Base-by-base conservation (phyloP, 2,888 invertebrate genomes). In the Exephanes ischioxanthus region DNA sequence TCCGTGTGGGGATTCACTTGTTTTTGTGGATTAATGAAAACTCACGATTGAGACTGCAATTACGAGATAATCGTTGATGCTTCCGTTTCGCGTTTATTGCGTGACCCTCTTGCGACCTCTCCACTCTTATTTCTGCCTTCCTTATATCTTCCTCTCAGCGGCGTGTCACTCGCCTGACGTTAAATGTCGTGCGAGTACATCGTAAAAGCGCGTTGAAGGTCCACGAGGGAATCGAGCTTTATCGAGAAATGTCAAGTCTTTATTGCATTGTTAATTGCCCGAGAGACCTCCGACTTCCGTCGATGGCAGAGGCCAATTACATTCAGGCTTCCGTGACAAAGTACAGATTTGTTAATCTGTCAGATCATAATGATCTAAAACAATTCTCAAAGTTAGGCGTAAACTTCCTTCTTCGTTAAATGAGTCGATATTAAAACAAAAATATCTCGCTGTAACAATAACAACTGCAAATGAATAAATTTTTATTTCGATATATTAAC, bases 71-170 rank as follows among this genome's bases (percentile, higher is more conserved):
- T 87, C 14, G 51, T 16, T 58, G 82, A 75, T 63, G 26, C 41
- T 82, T 86, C 77, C 63, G 73, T 83, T 86, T 48, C 51, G 33
- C 77, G 73, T 78, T 84, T 58, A 79, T 83, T 76, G 80, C 85
- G 85, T 85, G 86, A 82, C 83, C 68, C 77, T 75, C 51, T 70
- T 51, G 55, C 45, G 45, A 48, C 45, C 45, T 48, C 45, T 48
- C 45, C 45, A 48, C 45, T 22, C 76, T 68, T n/a, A 33, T 68
- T 68, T 61, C 67, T 41, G n/a, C 63, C 51, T 68, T 78, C 37
- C 22, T 53, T 33, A 19, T 55, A 63, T 61, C 55, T 30, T 71
- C 58, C 71, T 70, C 55, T 26, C 68, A 63, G 16, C 41, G 30
- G 45, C 70, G 72, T 66, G 61, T 80, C 63, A 66, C 16, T 22